Percentiles rank a stretch among this genome's conserved stretches.
Conservation (phyloP, 92 coral and sea anemone genomes). For the Galaxea fascicularis region DNA sequence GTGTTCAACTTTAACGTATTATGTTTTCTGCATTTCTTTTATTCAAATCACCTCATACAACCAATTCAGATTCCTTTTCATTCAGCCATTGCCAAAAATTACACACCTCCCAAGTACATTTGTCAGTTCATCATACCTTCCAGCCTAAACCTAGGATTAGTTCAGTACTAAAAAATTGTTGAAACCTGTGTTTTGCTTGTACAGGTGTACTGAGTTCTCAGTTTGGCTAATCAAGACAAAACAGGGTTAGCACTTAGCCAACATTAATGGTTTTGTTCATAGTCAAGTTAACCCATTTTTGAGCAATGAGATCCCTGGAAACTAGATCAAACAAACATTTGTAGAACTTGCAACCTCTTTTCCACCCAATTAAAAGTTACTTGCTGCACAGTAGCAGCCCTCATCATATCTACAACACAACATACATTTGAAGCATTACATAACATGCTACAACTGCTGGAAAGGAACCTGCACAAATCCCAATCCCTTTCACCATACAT, state of each 20-base stretch:
- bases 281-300: constrained; percentile 35
- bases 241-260: constrained; percentile 33
- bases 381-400: constrained; percentile 8
- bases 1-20: constrained; percentile 46
- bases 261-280: constrained; percentile 13
- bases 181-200: constrained; percentile 48
- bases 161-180: constrained; percentile 33
- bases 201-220: constrained; percentile 31
- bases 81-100: constrained; percentile 51
- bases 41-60: constrained; percentile 48
- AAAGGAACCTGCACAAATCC: constrained; percentile 14
- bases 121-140: constrained; percentile 52
- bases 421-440: constrained; percentile 8
- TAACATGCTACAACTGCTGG: constrained; percentile 32
- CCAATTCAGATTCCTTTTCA: constrained; percentile 49
- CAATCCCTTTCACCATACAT: constrained; percentile 51
- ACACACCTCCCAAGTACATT: constrained; percentile 33
- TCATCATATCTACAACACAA: constrained; percentile 43
- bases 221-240: constrained; percentile 37
- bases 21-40: constrained; percentile 44
- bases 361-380: constrained; percentile 48
- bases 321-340: constrained; percentile 21
- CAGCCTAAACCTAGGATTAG: constrained; percentile 41
- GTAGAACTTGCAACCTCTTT: constrained; percentile 47
- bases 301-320: constrained; percentile 45